Evolutionary conservation across 92 coral and sea anemone species (phyloP), one percentile per base, ranked within the genome.

Genomic region (Bergia sp.): DNA sequence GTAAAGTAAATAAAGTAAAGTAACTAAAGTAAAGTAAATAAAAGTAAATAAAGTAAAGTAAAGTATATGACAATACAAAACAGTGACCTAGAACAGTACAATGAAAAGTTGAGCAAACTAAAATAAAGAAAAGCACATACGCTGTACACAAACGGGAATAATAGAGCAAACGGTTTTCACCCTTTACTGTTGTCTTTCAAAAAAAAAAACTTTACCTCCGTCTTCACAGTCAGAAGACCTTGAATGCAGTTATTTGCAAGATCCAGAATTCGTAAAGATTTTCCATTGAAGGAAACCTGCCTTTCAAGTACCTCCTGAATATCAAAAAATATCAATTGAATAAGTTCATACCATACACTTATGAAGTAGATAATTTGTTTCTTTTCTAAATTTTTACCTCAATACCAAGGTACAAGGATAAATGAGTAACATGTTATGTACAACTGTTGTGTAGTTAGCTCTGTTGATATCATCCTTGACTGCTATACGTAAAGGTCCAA

Each of bases 201-300:
- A 42, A 85, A 53, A 11, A 10, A 5, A 81, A 20, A 18, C 12
- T 53, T 37, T 85, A 94, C 96, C 96, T 92, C 87, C 20, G 88
- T 64, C 15, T 96, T 82, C 76, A 91, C 89, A 9, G 73, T 43
- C 15, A 96, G 77, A 5, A 94, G 85, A 78, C 95, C 73, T 77
- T 90, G 85, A 44, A 95, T 93, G 86, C 98, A 95, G 80, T 90
- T 84, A 73, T 86, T 92, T 73, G 91, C 96, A 73, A 96, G 89
- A 16, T 94, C 93, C 78, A 89, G 53, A 57, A 96, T 41, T 7
- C 84, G 82, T 10, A 91, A 40, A 3, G 91, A 5, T 10, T 74
- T 37, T 11, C 89, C 93, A 3, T 77, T 83, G 88, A 95, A 92
- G 37, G 90, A 72, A 11, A 94, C 90, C 91, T 94, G 92, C 49